These are phyloP conservation scores for Sus cebifrons DNA, from an alignment of 2,797 vertebrate species.

Conservation along the genomic window DNA sequence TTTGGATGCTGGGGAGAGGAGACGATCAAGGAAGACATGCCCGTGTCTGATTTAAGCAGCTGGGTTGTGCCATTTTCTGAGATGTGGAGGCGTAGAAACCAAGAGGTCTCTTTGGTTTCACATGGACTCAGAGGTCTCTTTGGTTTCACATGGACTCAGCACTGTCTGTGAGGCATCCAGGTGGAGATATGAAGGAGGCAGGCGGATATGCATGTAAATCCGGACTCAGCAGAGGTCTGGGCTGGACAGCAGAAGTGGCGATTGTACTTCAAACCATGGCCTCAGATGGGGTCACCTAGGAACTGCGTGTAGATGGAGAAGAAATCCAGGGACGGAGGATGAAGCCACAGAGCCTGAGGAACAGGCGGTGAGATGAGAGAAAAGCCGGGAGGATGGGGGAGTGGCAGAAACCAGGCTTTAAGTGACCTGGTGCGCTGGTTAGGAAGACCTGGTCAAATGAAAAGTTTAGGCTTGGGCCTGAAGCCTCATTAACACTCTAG, in stretches of 20 bases:
- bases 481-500: conserved; percentile 49
- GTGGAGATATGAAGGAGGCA: not conserved
- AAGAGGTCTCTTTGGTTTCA: conserved; percentile 31
- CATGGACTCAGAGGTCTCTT: conserved; percentile 42
- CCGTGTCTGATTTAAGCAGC: not conserved
- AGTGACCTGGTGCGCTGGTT: not conserved
- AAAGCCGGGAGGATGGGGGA: not conserved
- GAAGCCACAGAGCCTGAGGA: not conserved
- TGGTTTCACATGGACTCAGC: not conserved
- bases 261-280: not conserved
- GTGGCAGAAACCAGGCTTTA: not conserved
- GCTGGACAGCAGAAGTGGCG: conserved; percentile 34
- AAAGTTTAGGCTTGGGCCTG: conserved; percentile 9
- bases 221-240: not conserved
- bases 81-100: not conserved
- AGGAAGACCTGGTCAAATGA: not conserved
- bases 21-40: not conserved
- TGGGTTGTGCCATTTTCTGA: not conserved
- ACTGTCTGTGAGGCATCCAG: not conserved
- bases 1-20: not conserved
- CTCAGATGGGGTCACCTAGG: not conserved
- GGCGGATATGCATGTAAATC: not conserved
- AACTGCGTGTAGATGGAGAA: conserved; percentile 18
- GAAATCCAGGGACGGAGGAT: not conserved
- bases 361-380: not conserved